Percentiles rank a stretch among this genome's conserved stretches.
Conservation (phyloP, 2,888 invertebrate genomes). For the Plagodis dolabraria region DNA sequence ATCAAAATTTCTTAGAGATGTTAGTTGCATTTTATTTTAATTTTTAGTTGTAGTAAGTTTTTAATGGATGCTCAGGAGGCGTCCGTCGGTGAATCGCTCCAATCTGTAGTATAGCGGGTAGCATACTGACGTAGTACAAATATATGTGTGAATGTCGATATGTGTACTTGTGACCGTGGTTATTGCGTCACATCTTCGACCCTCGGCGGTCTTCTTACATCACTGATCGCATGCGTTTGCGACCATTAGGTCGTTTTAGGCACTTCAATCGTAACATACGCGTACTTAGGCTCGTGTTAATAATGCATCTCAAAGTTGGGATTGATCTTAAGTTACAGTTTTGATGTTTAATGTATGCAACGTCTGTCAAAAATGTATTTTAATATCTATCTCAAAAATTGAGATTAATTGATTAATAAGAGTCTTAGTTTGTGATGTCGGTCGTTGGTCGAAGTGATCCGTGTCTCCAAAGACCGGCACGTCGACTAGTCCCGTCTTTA, state of each 20-base stretch:
- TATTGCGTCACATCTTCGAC: slow-evolving; percentile 41
- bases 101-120: slow-evolving; percentile 64
- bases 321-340: too few relatives aligned
- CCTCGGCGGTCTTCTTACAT: slow-evolving; percentile 23
- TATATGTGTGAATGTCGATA: slow-evolving; percentile 64
- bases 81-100: slow-evolving; percentile 57
- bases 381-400: too few relatives aligned
- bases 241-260: too few relatives aligned
- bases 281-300: too few relatives aligned
- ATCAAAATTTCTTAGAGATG: slow-evolving; percentile 54
- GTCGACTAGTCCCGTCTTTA: slow-evolving; percentile 23
- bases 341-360: too few relatives aligned
- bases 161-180: slow-evolving; percentile 44
- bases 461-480: too few relatives aligned
- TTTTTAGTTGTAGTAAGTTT: slow-evolving; percentile 58
- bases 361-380: too few relatives aligned
- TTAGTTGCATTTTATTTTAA: slow-evolving; percentile 65
- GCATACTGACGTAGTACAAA: slow-evolving; percentile 82
- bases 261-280: too few relatives aligned
- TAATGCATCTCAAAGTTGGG: too few relatives aligned
- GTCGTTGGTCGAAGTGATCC: neutral
- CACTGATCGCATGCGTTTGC: neutral
- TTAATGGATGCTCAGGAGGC: slow-evolving; percentile 54
- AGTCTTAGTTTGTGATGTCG: neutral
- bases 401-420: too few relatives aligned